Evolutionary conservation across 1,140 invertebrate genomes (phyloP), one percentile per base, ranked within the genome.

Genomic region (Scaptomyza montana): DNA sequence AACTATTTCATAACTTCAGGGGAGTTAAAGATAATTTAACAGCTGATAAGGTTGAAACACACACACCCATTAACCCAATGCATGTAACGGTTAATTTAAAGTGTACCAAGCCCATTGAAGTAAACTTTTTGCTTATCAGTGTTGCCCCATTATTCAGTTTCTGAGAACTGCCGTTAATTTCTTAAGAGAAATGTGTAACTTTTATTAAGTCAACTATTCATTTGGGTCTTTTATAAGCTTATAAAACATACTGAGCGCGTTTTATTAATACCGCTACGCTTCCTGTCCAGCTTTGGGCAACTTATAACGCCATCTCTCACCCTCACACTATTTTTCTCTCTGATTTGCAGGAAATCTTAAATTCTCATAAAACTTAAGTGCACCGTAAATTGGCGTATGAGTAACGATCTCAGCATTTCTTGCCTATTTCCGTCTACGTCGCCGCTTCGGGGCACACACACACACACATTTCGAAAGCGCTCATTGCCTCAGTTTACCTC

Each of bases 351-450:
- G 82, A 87, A 87, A 87, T 87, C 82, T 87, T 87, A 87, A 87
- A 87, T 87, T 87, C 84, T 71, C 84, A 87, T 87, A 87, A 87
- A 87, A 87, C 68, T 89, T 87, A 79, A 87, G 84, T 87, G 84
- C 78, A 80, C 86, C 78, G 70, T 87, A 87, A 87, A 87, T 87
- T 87, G 78, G 78, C 66, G 73, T 77, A 87, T 87, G 84, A 87
- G 64, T 82, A 87, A 87, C 82, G 82, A 78, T 84, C 82, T 69
- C 78, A 78, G 73, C 55, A 78, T 67, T 74, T 64, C 60, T 57
- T 53, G 81, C 63, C 81, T 76, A 81, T 81, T 86, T 87, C 82
- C 82, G 74, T 86, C 77, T 85, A 60, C 77, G 47, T 74, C 61
- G 61, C 30, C 60, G 72, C 80, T 33, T 60, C 45, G 59, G 39